Conservation (phyloP, 2,113 vertebrate genomes). For the Hiodon alosoides region DNA sequence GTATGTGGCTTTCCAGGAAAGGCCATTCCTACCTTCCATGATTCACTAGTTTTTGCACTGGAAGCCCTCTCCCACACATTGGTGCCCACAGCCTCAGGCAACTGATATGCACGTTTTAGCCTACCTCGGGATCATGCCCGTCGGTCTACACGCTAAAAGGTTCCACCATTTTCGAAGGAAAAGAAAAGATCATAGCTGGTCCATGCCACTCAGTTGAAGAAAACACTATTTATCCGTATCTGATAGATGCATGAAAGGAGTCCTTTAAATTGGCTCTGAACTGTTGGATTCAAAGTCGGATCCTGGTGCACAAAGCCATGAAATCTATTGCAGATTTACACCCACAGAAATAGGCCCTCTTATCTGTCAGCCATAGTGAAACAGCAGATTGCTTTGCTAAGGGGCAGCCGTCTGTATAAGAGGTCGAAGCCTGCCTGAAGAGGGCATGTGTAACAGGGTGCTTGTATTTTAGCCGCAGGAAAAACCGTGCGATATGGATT, state of each 20-base stretch:
- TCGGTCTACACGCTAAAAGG: too few relatives aligned
- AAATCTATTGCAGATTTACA: slow-evolving; percentile 9
- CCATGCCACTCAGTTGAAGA: neutral
- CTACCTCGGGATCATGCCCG: too few relatives aligned
- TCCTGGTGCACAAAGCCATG: slow-evolving; percentile 9
- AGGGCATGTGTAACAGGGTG: slow-evolving; percentile 4
- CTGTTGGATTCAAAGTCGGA: neutral
- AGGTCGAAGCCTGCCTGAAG: neutral
- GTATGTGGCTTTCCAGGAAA: too few relatives aligned
- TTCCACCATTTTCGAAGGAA: too few relatives aligned
- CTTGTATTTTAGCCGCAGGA: slow-evolving; percentile 3
- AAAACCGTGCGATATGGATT: neutral
- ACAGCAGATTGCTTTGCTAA: neutral
- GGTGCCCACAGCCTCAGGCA: too few relatives aligned
- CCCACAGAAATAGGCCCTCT: slow-evolving; percentile 1
- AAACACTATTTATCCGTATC: neutral
- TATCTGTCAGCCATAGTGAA: neutral
- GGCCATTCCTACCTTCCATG: too few relatives aligned
- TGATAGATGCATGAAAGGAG: neutral
- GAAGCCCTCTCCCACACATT: too few relatives aligned
- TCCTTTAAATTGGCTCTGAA: slow-evolving; percentile 1
- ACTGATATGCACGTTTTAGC: too few relatives aligned
- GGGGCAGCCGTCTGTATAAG: neutral
- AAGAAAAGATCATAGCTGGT: too few relatives aligned
- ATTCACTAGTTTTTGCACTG: too few relatives aligned